Evolutionary conservation across 2,797 vertebrate species (phyloP).

Genomic region (Monodelphis domestica): DNA sequence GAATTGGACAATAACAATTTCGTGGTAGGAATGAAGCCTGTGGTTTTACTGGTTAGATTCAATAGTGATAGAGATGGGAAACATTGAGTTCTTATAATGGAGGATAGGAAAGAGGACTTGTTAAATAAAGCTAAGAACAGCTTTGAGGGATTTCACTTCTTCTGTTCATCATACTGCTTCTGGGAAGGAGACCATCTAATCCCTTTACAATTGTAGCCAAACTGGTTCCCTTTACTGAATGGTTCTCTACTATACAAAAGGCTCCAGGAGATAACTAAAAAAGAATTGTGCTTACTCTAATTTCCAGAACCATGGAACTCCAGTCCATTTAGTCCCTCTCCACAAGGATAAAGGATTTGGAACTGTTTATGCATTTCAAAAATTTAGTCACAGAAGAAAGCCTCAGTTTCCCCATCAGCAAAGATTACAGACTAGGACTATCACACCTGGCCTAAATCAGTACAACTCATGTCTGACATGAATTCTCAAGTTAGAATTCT

Average conservation of each 20-base stretch:
- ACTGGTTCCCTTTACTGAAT: neutral
- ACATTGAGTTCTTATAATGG: neutral
- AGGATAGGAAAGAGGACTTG: neutral
- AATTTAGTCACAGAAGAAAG: neutral
- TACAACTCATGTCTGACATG: neutral
- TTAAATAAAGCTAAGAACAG: no score
- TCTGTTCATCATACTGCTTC: neutral
- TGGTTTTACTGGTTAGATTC: neutral
- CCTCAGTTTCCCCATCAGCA: neutral
- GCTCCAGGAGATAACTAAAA: neutral
- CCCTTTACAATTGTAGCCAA: neutral
- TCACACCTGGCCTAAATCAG: neutral
- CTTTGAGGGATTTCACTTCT: neutral
- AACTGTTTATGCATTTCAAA: neutral
- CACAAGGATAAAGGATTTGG: neutral
- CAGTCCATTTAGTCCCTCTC: neutral
- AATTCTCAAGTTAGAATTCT: no score
- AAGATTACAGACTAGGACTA: neutral
- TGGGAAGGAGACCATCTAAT: neutral
- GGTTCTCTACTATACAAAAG: neutral
- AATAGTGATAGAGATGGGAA: neutral
- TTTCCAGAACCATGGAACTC: neutral
- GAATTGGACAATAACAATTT: neutral
- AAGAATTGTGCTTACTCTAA: neutral
- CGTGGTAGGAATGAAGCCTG: neutral